Percentiles rank a stretch among this genome's conserved stretches.
Evolutionary conservation across 2,797 vertebrate species (phyloP).

Genomic region (Moxostoma hubbsi): DNA sequence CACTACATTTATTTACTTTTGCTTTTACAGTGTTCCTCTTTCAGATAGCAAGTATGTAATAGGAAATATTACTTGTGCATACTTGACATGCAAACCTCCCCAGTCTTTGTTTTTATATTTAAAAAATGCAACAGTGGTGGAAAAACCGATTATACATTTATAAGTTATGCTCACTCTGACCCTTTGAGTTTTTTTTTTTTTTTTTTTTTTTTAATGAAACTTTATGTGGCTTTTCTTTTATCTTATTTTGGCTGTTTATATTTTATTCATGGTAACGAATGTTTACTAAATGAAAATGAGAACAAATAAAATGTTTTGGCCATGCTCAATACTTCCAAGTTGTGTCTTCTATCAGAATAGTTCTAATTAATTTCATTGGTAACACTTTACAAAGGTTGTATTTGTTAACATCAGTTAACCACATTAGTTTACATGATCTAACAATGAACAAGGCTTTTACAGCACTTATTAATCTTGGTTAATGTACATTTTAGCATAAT

Average conservation of each 20-base stretch:
- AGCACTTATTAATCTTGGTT: no score
- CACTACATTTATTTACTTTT: conserved; percentile 53
- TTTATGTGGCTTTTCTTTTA: conserved; percentile 37
- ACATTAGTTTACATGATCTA: no score
- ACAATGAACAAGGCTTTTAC: no score
- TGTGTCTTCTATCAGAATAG: not conserved
- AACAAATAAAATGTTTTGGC: conserved; percentile 57
- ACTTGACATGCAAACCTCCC: conserved; percentile 13
- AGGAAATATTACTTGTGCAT: conserved; percentile 39
- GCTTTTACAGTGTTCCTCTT: conserved; percentile 26
- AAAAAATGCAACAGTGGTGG: conserved; percentile 15
- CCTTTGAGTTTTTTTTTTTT: not conserved
- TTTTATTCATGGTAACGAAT: conserved; percentile 53
- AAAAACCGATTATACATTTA: conserved; percentile 2
- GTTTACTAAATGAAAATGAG: conserved; percentile 55
- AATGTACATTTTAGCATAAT: no score
- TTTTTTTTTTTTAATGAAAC: conserved; percentile 35
- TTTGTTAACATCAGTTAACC: no score
- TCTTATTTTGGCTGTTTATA: conserved; percentile 52
- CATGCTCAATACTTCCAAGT: conserved; percentile 14
- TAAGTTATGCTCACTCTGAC: conserved; percentile 48
- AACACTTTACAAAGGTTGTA: no score
- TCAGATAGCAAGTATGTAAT: conserved; percentile 25
- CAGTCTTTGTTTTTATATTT: not conserved
- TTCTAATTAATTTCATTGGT: no score